Base-by-base conservation (phyloP, 2,113 vertebrate species). In the Penelope pileata region DNA sequence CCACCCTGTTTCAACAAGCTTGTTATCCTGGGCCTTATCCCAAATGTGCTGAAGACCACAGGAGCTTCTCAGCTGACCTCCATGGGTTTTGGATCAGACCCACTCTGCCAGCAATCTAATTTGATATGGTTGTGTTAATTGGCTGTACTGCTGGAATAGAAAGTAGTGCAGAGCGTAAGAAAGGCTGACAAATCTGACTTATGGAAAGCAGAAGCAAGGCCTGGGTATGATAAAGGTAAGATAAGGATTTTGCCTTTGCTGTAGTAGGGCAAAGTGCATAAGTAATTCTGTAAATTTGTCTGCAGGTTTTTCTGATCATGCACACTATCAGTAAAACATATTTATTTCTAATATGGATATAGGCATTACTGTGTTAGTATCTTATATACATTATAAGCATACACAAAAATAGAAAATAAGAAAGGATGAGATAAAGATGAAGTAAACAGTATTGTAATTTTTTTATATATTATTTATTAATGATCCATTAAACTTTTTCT, bases 121-220 rank as follows among this genome's bases (percentile, higher is more conserved):
- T 96, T 74, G 42, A 81, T 84, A 81, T 47, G 86, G 59, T 50
- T 83, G 45, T 81, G 73, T 81, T 95, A 94, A 96, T 48, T 90
- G 38, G 51, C 68, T 67, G 7, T 59, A 59, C 63, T 86, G 42
- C 30, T 78, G 12, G 72, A 74, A 83, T 47, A 59, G 88, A 85
- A 93, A 51, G 13, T 68, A 72, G 56, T 10, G 4, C 59, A 75
- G 68, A 47, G 13, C 59, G 60, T n/a, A 40, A 77, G 50, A 56
- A 90, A 13, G 54, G 38, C 59, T 68, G 60, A 81, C 64, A 75
- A 88, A 68, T 81, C 54, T 81, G 64, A 72, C 47, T 80, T 56
- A 77, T 0, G 3, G 47, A 83, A 91, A 83, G 64, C 51, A 53
- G 63, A 19, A 70, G 43, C 50, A 66, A 77, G n/a, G 38, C 38